Evolutionary conservation across 1,140 invertebrate genomes (phyloP), one percentile per base, ranked within the genome.

Genomic region (Idris sp.): DNA sequence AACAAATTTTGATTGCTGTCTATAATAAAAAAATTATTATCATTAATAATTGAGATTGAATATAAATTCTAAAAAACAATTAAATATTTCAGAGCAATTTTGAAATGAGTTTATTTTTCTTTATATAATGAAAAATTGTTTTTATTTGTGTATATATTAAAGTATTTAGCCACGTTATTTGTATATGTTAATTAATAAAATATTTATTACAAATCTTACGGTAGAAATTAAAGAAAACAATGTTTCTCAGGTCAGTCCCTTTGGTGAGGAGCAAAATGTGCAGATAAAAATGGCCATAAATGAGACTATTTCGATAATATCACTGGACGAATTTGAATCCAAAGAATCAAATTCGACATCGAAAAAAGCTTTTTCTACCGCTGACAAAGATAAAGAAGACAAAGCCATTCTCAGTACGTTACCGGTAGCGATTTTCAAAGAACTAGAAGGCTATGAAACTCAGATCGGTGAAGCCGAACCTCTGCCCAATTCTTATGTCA

Each of bases 401-500:
- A 87, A 85, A 46, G 79, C 82, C 8, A 69, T 85, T 19, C 76
- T 87, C 0, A 83, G 67, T 51, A 76, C 76, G 16, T 79, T 98
- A 71, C 97, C 97, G 10, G 93, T 96, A 83, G 95, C 97, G 5
- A 90, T 90, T 65, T 96, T 93, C 78, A 93, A 92, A 80, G 91
- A 95, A 78, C 84, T 96, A 18, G 90, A 92, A 25, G 91, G 93
- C 80, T 96, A 95, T 83, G 89, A 90, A 54, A 41, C 72, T 19
- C 89, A 92, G 76, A 91, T 95, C 62, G 91, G 92, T 72, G 94
- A 96, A 87, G 94, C 94, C 6, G 93, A 95, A 61, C 87, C 92
- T 1, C 87, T 93, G 72, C 92, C 94, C 4, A 92, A 93, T 84
- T 92, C 93, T 7, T 97, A 96, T 82, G 92, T 94, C 30, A 89